Base-by-base conservation (phyloP, 2,888 invertebrate species). In the Lasiommata megera region DNA sequence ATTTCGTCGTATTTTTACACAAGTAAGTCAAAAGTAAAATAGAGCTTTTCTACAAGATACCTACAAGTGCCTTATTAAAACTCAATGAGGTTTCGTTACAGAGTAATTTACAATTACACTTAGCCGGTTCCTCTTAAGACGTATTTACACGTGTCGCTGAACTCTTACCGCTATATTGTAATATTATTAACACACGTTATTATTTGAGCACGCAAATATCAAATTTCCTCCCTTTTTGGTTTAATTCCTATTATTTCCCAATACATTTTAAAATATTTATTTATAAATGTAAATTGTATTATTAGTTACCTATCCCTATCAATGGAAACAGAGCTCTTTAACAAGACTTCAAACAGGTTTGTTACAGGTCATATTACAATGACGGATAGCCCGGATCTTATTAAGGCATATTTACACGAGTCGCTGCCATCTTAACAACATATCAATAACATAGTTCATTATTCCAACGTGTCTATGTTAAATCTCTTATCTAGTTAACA, bases 121-220 rank as follows among this genome's bases (percentile, higher is more conserved):
- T n/a, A 40, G 23, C 51, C 50, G 11, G 52, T 17, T 12, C 17
- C 52, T 41, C 17, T 41, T 34, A 52, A 41, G 41, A 17, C 40
- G 40, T 41, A 29, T 31, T 41, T 52, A 52, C 52, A 52, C 52
- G 52, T 41, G 17, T 16, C 31, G 41, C 29, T 31, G 41, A 29
- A 52, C 31, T 52, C 52, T 52, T 29, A 28, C n/a, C 41, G 41
- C 12, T 31, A 41, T 41, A 52, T 51, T n/a, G n/a, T 51, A 37
- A 51, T 31, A 52, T 52, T 52, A 52, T 52, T 52, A 31, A 41
- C 40, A 52, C 41, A 41, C 28, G 40, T n/a, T n/a, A n/a, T n/a
- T n/a, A n/a, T n/a, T n/a, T n/a, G n/a, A n/a, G n/a, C n/a, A n/a
- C n/a, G n/a, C n/a, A n/a, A n/a, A n/a, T n/a, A n/a, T n/a, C n/a